Base-by-base conservation (phyloP, 2,888 invertebrate species). In the Cerastis leucographa region DNA sequence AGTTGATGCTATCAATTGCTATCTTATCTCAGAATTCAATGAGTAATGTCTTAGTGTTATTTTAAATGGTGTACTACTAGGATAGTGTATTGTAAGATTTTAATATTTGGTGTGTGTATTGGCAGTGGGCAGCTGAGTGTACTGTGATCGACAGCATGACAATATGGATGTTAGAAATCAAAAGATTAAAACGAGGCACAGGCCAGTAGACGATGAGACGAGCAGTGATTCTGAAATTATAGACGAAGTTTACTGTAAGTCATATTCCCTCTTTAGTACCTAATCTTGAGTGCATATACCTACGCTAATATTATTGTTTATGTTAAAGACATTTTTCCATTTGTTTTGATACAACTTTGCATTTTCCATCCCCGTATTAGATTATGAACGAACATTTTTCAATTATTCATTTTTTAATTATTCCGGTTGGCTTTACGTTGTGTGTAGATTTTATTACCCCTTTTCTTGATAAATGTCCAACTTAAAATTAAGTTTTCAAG, bases 181-280 rank as follows among this genome's bases (percentile, higher is more conserved):
- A 69, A 92, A 89, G 78, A 81, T 84, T 51, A 94, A 90, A 87
- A 81, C 88, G 40, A 93, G 93, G 82, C 95, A 92, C 75, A 93
- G 96, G 75, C 96, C 96, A 67, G 93, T 96, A 81, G 94, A 96
- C 80, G 96, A 96, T 84, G 96, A 96, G 81, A 96, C 95, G 12
- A 93, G 89, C 86, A 96, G 96, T 89, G 96, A 96, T 83, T 93
- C 93, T 81, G 96, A 94, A 74, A 86, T 90, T 76, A 77, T 95
- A 91, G 95, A 96, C 82, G 90, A 87, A 74, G 89, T 86, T 68
- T 85, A 87, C 82, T 90, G 95, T 96, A 92, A 96, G 96, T 95
- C 71, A 77, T 65, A 65, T 66, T 81, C 59, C 85, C 59, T 80
- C 71, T 64, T 79, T 78, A 59, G 62, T 56, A 35, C 61, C 59